A percentile compares a stretch with the other conserved stretches of the same genome.
These are phyloP conservation scores for Stylophora pistillata DNA, from an alignment of 64 coral and sea anemone species.

Conservation along the genomic window DNA sequence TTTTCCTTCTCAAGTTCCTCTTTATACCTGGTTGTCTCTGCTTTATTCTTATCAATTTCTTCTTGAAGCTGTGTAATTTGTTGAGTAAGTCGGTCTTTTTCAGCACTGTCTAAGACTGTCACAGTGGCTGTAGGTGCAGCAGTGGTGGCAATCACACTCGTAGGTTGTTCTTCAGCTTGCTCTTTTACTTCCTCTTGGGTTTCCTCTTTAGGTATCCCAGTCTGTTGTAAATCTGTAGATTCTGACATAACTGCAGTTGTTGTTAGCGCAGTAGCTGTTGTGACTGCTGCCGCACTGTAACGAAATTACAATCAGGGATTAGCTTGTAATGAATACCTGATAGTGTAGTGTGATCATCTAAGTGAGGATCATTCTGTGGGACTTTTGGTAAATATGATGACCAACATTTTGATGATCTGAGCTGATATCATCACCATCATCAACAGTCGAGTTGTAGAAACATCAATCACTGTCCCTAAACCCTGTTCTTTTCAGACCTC, in stretches of 20 bases:
- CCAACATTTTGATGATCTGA: too few relatives aligned
- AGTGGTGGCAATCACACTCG: not conserved
- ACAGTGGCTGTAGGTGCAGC: conserved; percentile 37
- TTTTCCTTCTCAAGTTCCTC: conserved; percentile 69
- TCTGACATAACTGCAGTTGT: conserved; percentile 38
- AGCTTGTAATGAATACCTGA: too few relatives aligned
- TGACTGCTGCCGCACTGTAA: conserved; percentile 18
- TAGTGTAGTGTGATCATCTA: too few relatives aligned
- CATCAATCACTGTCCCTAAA: too few relatives aligned
- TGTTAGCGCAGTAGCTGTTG: conserved; percentile 33
- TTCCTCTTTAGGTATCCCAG: conserved; percentile 46
- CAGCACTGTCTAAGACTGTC: conserved; percentile 67
- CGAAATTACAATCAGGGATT: too few relatives aligned
- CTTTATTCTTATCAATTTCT: conserved; percentile 61
- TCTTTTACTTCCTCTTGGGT: conserved; percentile 68
- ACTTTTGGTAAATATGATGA: too few relatives aligned
- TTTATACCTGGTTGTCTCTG: conserved; percentile 43
- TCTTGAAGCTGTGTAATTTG: conserved; percentile 56
- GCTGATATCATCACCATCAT: too few relatives aligned
- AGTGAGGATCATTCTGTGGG: too few relatives aligned
- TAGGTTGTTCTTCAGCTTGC: conserved; percentile 44
- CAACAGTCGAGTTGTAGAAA: too few relatives aligned
- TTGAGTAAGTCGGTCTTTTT: conserved; percentile 58
- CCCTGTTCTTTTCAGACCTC: too few relatives aligned
- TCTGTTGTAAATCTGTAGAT: conserved; percentile 11